Evolutionary conservation across 2,888 invertebrate species (phyloP).

Genomic region (Pherbina coryleti): DNA sequence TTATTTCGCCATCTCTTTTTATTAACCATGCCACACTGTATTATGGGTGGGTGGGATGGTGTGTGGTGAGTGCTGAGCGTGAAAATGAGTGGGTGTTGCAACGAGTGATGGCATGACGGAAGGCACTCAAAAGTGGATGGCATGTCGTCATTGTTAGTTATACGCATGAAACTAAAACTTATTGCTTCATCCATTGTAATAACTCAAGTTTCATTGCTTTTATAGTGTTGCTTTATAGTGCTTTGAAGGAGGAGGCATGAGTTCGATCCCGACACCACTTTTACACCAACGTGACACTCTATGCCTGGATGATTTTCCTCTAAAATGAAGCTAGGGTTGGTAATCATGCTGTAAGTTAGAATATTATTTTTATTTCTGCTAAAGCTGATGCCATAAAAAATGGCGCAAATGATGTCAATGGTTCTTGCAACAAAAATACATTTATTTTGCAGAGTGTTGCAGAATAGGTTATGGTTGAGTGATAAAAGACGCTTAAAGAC

Average conservation of each 20-base stretch:
- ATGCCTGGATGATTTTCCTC: too few relatives aligned
- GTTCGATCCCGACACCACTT: not conserved
- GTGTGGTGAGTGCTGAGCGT: not conserved
- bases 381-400: too few relatives aligned
- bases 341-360: too few relatives aligned
- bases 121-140: constrained; percentile 19
- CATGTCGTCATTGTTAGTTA: constrained; percentile 7
- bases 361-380: too few relatives aligned
- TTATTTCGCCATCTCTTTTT: not conserved
- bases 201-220: constrained; percentile 25
- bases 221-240: not conserved
- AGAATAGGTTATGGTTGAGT: not conserved
- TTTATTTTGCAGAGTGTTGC: not conserved
- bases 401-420: too few relatives aligned
- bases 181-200: constrained; percentile 14
- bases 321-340: too few relatives aligned
- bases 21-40: not conserved
- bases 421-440: too few relatives aligned
- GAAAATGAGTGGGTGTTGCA: not conserved
- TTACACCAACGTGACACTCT: not conserved
- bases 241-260: too few relatives aligned
- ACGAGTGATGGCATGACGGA: not conserved
- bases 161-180: not conserved
- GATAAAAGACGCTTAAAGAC: not conserved
- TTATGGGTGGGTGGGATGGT: too few relatives aligned